Evolutionary conservation across 1,140 invertebrate genomes (phyloP).

Genomic region (Tetramorium alpestre): DNA sequence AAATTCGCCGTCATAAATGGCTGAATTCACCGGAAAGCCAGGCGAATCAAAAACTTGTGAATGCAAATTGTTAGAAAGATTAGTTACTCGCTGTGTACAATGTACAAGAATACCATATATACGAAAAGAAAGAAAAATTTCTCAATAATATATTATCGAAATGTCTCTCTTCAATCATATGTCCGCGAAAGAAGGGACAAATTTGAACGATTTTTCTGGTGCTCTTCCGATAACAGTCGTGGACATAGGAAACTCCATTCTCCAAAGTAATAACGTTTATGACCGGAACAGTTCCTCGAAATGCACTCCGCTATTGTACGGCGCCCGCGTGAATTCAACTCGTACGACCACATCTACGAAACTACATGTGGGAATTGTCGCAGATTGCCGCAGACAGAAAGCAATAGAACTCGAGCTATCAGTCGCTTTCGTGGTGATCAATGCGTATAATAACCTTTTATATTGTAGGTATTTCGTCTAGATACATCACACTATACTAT

Average conservation of each 20-base stretch:
- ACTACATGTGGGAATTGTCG: constrained; percentile 37
- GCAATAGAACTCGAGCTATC: constrained; percentile 15
- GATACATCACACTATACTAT: background rate
- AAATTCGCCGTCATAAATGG: constrained; percentile 34
- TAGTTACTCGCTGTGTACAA: background rate
- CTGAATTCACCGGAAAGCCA: background rate
- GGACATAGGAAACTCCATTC: constrained; percentile 4
- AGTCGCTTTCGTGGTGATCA: background rate
- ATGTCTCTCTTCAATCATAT: background rate
- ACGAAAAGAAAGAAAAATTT: background rate
- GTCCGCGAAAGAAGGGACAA: background rate
- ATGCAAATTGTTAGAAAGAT: background rate
- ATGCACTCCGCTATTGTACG: constrained; percentile 18
- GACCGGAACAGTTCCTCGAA: constrained; percentile 18
- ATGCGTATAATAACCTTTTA: background rate
- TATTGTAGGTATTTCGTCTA: background rate
- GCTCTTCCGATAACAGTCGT: background rate
- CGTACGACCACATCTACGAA: background rate
- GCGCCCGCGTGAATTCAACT: constrained; percentile 32
- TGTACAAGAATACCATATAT: background rate
- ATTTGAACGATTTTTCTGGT: background rate
- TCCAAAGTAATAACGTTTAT: constrained; percentile 18
- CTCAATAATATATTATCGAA: background rate
- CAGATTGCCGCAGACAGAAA: constrained; percentile 27
- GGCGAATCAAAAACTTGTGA: constrained; percentile 1